Percentiles rank a stretch among this genome's conserved stretches.
phyloP scores from a whole-genome alignment of 2,113 vertebrate genomes.

The Leptocoma aspasia region DNA sequence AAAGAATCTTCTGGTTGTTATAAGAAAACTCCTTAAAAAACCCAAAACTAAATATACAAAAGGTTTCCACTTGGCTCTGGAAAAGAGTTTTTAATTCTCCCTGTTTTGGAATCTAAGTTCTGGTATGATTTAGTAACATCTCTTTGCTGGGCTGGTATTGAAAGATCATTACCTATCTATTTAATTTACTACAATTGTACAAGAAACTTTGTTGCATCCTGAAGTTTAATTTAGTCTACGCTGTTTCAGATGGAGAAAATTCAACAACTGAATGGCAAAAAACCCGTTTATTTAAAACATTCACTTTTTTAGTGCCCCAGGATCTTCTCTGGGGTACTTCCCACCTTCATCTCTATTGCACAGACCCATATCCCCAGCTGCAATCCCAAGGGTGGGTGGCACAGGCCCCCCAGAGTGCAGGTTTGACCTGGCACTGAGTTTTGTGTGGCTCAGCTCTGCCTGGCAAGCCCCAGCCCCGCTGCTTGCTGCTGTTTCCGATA shows the following conservation, averaged over 20 bases:
- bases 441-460: not conserved
- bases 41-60: not conserved
- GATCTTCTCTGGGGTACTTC: not conserved
- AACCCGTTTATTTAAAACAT: not conserved
- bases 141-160: not conserved
- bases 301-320: not conserved
- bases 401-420: not conserved
- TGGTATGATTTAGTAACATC: not conserved
- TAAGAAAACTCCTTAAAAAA: not conserved
- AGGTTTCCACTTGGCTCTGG: not conserved
- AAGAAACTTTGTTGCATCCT: not conserved
- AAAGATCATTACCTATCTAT: not conserved
- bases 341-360: not conserved
- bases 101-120: not conserved
- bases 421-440: not conserved
- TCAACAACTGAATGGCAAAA: not conserved
- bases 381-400: accelerated
- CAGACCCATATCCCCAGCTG: not conserved
- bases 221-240: not conserved
- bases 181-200: not conserved
- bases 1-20: not conserved
- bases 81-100: not conserved
- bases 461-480: not conserved
- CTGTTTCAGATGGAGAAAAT: not conserved
- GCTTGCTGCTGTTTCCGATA: not conserved